These are phyloP conservation scores for Tenrec ecaudatus DNA, from an alignment of 2,113 vertebrate genomes.

Conservation along the genomic window DNA sequence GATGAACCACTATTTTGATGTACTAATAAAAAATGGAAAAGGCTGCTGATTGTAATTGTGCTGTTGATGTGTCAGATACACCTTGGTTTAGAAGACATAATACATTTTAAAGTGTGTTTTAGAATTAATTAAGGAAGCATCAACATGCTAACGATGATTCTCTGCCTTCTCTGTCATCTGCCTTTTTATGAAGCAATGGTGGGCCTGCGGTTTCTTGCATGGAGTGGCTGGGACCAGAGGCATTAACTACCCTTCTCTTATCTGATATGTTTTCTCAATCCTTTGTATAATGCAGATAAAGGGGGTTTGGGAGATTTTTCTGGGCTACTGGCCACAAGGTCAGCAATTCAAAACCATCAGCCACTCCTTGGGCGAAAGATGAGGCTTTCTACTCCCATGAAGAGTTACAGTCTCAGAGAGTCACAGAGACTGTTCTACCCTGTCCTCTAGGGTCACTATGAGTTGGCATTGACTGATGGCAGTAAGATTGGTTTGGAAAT, in stretches of 20 bases:
- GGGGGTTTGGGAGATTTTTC: background rate
- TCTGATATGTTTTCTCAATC: slow-evolving; percentile 8
- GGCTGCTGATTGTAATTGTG: background rate
- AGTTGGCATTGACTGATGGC: no score
- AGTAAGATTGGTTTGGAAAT: no score
- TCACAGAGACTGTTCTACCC: no score
- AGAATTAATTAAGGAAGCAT: no score
- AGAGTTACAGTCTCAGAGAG: no score
- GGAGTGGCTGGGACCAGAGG: background rate
- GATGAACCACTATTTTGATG: background rate
- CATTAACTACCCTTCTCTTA: background rate
- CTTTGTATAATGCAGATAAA: background rate
- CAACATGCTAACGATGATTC: no score
- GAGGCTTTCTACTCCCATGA: no score
- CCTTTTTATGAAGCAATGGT: background rate
- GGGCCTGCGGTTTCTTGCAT: background rate
- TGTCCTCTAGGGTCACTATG: no score
- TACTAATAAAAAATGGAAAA: background rate
- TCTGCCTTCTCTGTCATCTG: background rate
- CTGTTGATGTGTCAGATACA: background rate
- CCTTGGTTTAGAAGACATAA: background rate
- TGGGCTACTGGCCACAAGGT: no score
- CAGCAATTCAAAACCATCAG: no score
- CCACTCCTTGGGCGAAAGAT: no score
- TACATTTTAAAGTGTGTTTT: background rate